Conservation (phyloP, 1,140 invertebrate species). For the Potamilus streckersoni region DNA sequence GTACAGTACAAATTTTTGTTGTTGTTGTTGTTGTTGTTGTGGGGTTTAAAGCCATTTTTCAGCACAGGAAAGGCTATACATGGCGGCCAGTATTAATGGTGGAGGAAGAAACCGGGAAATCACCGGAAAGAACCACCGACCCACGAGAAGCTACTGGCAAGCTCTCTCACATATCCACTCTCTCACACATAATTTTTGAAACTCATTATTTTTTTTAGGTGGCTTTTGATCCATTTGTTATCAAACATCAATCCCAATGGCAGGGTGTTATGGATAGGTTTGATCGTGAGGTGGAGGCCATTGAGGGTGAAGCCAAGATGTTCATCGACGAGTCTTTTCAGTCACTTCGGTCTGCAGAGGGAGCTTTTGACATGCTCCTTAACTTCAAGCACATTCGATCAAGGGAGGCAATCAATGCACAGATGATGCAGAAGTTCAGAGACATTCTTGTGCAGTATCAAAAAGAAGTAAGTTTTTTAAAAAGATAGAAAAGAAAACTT, state of each 20-base stretch:
- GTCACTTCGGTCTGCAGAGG: slow-evolving; percentile 81
- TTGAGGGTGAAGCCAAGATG: slow-evolving; percentile 85
- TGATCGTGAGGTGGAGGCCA: slow-evolving; percentile 76
- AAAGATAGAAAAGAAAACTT: no score
- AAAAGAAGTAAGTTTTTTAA: slow-evolving; percentile 78
- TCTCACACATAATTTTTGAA: background rate
- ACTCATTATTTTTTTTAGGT: slow-evolving; percentile 64
- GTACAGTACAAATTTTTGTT: background rate
- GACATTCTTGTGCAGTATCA: slow-evolving; percentile 86
- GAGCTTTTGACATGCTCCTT: slow-evolving; percentile 81
- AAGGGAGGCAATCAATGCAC: slow-evolving; percentile 77
- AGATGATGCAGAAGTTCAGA: slow-evolving; percentile 84
- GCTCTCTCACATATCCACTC: no score
- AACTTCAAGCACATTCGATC: slow-evolving; percentile 85
- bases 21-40: no score
- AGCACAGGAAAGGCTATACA: no score
- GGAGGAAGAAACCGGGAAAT: no score
- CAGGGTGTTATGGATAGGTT: slow-evolving; percentile 82
- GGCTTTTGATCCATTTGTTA: slow-evolving; percentile 82
- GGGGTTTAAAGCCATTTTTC: no score
- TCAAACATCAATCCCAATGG: slow-evolving; percentile 72
- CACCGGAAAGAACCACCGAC: no score
- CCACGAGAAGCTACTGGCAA: no score
- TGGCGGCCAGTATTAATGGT: no score
- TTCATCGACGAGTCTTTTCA: slow-evolving; percentile 90